Evolutionary conservation across 2,113 vertebrate species (phyloP).

Genomic region (Anhinga rufa): DNA sequence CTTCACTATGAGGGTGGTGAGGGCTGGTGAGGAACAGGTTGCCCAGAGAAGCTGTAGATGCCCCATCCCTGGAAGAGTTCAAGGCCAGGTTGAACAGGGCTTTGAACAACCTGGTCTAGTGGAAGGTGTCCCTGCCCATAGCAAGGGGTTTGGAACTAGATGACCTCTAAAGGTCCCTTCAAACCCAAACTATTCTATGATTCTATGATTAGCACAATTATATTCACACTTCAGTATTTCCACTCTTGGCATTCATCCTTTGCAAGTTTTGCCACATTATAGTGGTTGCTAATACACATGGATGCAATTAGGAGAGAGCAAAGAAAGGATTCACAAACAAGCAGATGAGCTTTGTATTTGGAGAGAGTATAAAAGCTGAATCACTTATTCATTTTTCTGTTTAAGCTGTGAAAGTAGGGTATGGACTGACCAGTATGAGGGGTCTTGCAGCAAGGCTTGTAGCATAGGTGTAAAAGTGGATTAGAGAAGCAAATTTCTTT

Average conservation of each 20-base stretch:
- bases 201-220: not conserved
- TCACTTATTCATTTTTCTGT: not conserved
- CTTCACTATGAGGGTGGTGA: no score
- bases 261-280: not conserved
- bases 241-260: not conserved
- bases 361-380: not conserved
- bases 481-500: not conserved
- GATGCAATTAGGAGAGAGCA: not conserved
- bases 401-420: not conserved
- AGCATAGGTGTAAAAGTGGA: not conserved
- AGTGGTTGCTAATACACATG: not conserved
- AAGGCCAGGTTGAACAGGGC: no score
- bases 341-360: not conserved
- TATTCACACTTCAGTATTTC: not conserved
- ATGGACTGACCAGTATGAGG: not conserved
- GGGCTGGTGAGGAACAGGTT: no score
- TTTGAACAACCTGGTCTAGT: no score
- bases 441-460: not conserved
- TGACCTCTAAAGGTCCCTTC: no score
- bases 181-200: no score
- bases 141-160: no score
- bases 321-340: not conserved
- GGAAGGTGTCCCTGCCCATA: no score
- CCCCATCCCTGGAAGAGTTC: no score
- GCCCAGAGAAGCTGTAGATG: no score